Conservation (phyloP, 2,113 vertebrate species). For the Ceyx melanurus region DNA sequence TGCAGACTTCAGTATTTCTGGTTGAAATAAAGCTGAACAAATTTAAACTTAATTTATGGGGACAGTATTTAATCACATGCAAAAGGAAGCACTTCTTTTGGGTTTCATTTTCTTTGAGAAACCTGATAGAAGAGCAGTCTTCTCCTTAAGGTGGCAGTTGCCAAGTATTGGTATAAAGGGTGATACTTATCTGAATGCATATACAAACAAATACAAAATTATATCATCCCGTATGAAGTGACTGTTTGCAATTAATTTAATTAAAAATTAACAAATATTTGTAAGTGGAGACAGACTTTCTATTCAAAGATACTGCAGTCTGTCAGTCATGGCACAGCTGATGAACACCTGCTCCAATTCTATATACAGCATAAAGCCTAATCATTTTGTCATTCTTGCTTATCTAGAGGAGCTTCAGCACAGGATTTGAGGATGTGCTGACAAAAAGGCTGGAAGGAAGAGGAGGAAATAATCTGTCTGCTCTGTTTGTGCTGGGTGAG, state of each 20-base stretch:
- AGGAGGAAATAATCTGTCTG: background rate
- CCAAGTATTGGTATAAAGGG: background rate
- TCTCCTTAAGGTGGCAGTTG: background rate
- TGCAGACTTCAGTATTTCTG: background rate
- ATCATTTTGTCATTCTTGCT: background rate
- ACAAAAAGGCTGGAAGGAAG: background rate
- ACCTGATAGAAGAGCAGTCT: background rate
- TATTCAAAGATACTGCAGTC: constrained; percentile 18
- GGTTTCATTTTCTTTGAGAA: background rate
- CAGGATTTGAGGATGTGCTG: background rate
- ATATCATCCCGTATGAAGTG: background rate
- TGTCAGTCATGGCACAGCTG: constrained; percentile 22
- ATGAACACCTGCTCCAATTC: constrained; percentile 50
- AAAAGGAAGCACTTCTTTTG: background rate
- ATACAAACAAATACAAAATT: background rate
- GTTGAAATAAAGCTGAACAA: background rate
- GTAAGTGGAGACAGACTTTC: constrained; percentile 2
- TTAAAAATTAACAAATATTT: constrained; percentile 46
- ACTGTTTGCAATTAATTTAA: constrained; percentile 29
- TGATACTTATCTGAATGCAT: background rate
- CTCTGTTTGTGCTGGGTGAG: background rate
- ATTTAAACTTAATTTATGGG: background rate
- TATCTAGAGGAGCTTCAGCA: background rate
- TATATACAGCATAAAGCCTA: constrained; percentile 20
- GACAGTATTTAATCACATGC: background rate